phyloP scores from a whole-genome alignment of 2,797 vertebrate genomes.

The Geotria australis region DNA sequence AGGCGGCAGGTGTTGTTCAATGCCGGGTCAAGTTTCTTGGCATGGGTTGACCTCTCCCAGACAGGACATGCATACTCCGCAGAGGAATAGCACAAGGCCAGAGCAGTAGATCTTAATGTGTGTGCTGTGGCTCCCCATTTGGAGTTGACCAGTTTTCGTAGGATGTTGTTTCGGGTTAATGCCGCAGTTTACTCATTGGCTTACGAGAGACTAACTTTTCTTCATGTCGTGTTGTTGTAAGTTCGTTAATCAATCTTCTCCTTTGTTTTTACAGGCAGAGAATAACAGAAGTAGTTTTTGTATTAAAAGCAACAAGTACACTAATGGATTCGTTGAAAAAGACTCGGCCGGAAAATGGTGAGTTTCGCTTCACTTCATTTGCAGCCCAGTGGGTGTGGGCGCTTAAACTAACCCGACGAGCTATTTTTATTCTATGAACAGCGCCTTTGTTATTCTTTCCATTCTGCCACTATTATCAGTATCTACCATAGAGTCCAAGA shows the following conservation, averaged over 20 bases:
- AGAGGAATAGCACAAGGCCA: too few relatives aligned
- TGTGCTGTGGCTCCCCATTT: too few relatives aligned
- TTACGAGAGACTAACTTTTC: background rate
- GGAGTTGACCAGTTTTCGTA: too few relatives aligned
- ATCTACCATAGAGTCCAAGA: too few relatives aligned
- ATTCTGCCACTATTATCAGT: background rate
- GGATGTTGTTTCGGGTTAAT: too few relatives aligned
- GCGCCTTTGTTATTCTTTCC: background rate
- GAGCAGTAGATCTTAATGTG: too few relatives aligned
- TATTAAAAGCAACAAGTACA: constrained; percentile 93
- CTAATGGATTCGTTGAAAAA: constrained; percentile 98
- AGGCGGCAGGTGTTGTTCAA: too few relatives aligned
- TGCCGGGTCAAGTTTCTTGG: too few relatives aligned
- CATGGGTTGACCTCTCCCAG: too few relatives aligned
- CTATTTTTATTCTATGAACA: background rate
- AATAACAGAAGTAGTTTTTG: constrained; percentile 97
- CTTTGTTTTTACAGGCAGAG: constrained; percentile 37
- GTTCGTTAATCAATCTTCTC: background rate
- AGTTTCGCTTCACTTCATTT: constrained; percentile 11
- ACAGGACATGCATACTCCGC: too few relatives aligned
- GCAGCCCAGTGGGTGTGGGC: background rate
- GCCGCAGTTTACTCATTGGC: too few relatives aligned
- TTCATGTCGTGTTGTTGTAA: background rate
- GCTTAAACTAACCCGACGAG: background rate
- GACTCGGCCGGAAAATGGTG: constrained; percentile 91